phyloP scores from a whole-genome alignment of 2,888 invertebrate genomes.

The Elaeidobius kamerunicus region DNA sequence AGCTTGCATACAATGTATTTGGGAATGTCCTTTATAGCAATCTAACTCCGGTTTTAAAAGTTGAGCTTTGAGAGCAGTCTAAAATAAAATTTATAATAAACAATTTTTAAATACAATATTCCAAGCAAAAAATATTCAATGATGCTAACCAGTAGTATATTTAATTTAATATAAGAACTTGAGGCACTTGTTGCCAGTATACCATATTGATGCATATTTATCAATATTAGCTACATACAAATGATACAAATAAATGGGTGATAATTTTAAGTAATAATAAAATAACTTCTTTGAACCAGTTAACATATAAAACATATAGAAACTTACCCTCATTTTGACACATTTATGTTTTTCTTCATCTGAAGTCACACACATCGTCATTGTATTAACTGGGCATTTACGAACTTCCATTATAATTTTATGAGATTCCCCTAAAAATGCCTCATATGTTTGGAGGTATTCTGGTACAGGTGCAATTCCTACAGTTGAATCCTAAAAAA shows the following conservation, averaged over 20 bases:
- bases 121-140: too few species aligned
- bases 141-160: too few species aligned
- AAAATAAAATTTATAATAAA: too few species aligned
- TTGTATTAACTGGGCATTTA: slow-evolving; percentile 80
- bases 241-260: too few species aligned
- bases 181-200: too few species aligned
- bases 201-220: too few species aligned
- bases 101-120: too few species aligned
- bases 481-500: slow-evolving; percentile 70
- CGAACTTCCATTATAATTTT: slow-evolving; percentile 71
- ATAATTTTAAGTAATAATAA: too few species aligned
- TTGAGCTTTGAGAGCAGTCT: slow-evolving; percentile 85
- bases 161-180: too few species aligned
- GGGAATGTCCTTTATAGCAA: slow-evolving; percentile 80
- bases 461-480: slow-evolving; percentile 65
- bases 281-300: too few species aligned
- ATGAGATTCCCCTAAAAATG: slow-evolving; percentile 67
- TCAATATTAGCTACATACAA: too few species aligned
- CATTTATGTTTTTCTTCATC: slow-evolving; percentile 89
- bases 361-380: slow-evolving; percentile 88
- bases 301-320: too few species aligned
- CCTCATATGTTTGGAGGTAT: slow-evolving; percentile 71
- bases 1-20: slow-evolving; percentile 82
- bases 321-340: slow-evolving; percentile 78
- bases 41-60: slow-evolving; percentile 76